A percentile compares a stretch with the other conserved stretches of the same genome.
Evolutionary conservation across 2,113 vertebrate genomes (phyloP).

Genomic region (Forbesichthys papilliferus): DNA sequence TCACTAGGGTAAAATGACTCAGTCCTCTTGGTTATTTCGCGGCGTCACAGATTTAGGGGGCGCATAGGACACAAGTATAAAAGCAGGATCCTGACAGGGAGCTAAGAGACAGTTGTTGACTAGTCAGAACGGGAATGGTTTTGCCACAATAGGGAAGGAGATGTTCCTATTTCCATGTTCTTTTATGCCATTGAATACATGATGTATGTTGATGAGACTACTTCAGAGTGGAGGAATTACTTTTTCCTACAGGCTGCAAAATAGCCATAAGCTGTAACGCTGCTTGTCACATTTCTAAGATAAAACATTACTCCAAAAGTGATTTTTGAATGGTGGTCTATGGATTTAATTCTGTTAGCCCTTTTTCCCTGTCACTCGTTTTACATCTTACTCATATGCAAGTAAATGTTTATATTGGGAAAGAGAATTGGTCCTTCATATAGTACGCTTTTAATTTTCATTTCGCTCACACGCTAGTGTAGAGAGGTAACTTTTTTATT

Average conservation of each 20-base stretch:
- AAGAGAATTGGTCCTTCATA: slow-evolving; percentile 37
- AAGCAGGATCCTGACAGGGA: not conserved
- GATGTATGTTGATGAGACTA: slow-evolving; percentile 31
- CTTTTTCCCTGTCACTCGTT: slow-evolving; percentile 8
- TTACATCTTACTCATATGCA: slow-evolving; percentile 55
- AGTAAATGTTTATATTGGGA: slow-evolving; percentile 54
- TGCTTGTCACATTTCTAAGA: slow-evolving; percentile 64
- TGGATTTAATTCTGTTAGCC: slow-evolving; percentile 23
- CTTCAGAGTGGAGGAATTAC: slow-evolving; percentile 36
- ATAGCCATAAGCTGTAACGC: slow-evolving; percentile 62
- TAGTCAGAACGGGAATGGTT: slow-evolving; percentile 34
- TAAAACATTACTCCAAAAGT: slow-evolving; percentile 41
- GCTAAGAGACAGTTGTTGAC: slow-evolving; percentile 16
- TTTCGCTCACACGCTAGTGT: slow-evolving; percentile 40
- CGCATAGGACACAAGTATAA: slow-evolving; percentile 31
- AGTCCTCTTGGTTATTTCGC: slow-evolving; percentile 36
- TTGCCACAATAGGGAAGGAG: slow-evolving; percentile 31
- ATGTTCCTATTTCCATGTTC: not conserved
- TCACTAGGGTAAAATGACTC: slow-evolving; percentile 22
- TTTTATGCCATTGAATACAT: slow-evolving; percentile 57
- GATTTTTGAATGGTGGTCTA: slow-evolving; percentile 18
- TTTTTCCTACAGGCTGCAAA: slow-evolving; percentile 52
- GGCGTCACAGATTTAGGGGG: slow-evolving; percentile 36
- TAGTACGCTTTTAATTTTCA: slow-evolving; percentile 41
- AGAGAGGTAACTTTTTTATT: slow-evolving; percentile 21